These are phyloP conservation scores for Branchellion lobata DNA, from an alignment of 2,888 invertebrate species.

Conservation along the genomic window DNA sequence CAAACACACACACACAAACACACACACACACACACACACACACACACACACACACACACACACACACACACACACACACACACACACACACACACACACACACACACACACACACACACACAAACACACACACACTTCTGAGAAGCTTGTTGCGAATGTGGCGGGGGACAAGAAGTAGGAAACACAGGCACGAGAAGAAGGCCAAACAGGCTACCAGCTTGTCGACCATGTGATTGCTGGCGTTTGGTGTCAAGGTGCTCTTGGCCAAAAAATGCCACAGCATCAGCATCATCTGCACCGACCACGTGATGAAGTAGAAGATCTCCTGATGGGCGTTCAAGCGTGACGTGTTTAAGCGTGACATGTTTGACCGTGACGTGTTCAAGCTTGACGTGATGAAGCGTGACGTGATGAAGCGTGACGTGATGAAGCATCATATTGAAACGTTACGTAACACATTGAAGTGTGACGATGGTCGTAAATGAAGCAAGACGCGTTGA, in stretches of 20 bases:
- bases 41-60: slow-evolving; percentile 24
- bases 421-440: too few species aligned
- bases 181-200: not conserved
- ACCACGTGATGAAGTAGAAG: not conserved
- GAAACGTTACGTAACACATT: too few species aligned
- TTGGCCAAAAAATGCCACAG: slow-evolving; percentile 5
- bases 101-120: slow-evolving; percentile 26
- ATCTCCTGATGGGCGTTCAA: too few species aligned
- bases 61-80: slow-evolving; percentile 8
- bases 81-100: slow-evolving; percentile 29
- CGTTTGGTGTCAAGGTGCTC: not conserved
- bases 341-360: too few species aligned
- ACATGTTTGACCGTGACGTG: too few species aligned
- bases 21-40: slow-evolving; percentile 21
- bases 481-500: too few species aligned
- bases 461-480: too few species aligned
- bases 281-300: not conserved
- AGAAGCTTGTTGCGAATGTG: not conserved
- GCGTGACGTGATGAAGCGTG: not conserved
- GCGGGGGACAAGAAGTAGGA: not conserved
- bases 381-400: too few species aligned
- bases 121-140: not conserved
- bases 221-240: not conserved
- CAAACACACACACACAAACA: not conserved
- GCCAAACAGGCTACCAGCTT: not conserved